Conservation (phyloP, 2,888 invertebrate species). For the Gasteruption jaculator region DNA sequence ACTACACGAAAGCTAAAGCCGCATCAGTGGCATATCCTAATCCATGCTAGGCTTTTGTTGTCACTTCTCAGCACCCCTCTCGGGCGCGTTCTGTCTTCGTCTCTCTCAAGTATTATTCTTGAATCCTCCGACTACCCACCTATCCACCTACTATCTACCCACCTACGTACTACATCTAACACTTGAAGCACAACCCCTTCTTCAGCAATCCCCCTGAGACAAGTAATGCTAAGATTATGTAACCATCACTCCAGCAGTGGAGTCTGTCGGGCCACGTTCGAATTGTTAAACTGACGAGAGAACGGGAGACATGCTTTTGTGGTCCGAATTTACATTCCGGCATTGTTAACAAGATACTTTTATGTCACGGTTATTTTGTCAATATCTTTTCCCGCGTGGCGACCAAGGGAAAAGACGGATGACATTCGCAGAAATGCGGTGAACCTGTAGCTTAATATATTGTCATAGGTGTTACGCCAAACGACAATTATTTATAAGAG, state of each 20-base stretch:
- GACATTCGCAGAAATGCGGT: no score
- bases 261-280: conserved; percentile 35
- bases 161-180: no score
- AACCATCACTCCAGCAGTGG: conserved; percentile 38
- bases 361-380: no score
- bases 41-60: conserved; percentile 37
- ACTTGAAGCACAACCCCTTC: conserved; percentile 26
- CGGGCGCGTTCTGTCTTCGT: conserved; percentile 25
- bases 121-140: conserved; percentile 9
- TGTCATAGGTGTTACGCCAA: no score
- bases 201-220: conserved; percentile 27
- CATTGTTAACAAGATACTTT: no score
- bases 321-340: conserved; percentile 1
- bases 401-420: no score
- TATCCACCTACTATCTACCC: conserved; percentile 10
- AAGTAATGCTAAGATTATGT: conserved; percentile 45
- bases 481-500: no score
- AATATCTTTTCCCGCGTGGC: no score
- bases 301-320: conserved; percentile 4
- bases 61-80: conserved; percentile 29
- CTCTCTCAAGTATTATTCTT: conserved; percentile 12
- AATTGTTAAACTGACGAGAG: conserved; percentile 28
- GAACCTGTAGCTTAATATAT: no score
- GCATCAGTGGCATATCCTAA: conserved; percentile 34
- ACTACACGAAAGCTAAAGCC: no score